Evolutionary conservation across 2,113 vertebrate species (phyloP), one percentile per base, ranked within the genome.

Genomic region (Scortum barcoo): DNA sequence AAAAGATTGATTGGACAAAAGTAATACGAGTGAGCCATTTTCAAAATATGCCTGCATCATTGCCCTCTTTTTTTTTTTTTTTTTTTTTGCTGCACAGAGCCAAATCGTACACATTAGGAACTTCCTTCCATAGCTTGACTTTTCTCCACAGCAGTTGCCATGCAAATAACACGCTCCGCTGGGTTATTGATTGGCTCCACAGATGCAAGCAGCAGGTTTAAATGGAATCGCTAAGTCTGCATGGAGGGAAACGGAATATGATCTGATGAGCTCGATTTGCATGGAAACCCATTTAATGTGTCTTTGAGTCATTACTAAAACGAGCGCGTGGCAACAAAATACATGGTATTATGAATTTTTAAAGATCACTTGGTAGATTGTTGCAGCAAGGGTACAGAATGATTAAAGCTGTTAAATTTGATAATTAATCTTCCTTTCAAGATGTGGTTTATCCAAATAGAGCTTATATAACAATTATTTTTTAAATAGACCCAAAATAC

Each of bases 141-240:
- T 67, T 62, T 28, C 60, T 86, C 26, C 19, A 40, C 68, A 74
- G 57, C 50, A 40, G 86, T 62, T 80, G 69, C 57, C 78, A 80
- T 87, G 81, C 85, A 92, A 85, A 91, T 85, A 83, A 68, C 80
- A 88, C 75, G 69, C 80, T 84, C 81, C 33, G 86, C 85, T 84
- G 87, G 65, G 62, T 88, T 92, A 92, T 93, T 85, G 93, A 94
- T 93, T 72, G 68, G 79, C 62, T 76, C 68, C 80, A 73, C 72
- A 60, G 89, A 88, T 44, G 78, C 76, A 76, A 89, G 87, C 91
- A 92, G 89, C 91, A 76, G 90, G 89, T 71, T 78, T 84, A 86
- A 90, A 92, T 81, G 80, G 62, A 84, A 85, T 78, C 50, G 75
- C 82, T 71, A 87, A 62, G 62, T 80, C 82, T 51, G 76, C 84